Evolutionary conservation across 2,888 invertebrate genomes (phyloP).

Genomic region (Conistra vaccinii): DNA sequence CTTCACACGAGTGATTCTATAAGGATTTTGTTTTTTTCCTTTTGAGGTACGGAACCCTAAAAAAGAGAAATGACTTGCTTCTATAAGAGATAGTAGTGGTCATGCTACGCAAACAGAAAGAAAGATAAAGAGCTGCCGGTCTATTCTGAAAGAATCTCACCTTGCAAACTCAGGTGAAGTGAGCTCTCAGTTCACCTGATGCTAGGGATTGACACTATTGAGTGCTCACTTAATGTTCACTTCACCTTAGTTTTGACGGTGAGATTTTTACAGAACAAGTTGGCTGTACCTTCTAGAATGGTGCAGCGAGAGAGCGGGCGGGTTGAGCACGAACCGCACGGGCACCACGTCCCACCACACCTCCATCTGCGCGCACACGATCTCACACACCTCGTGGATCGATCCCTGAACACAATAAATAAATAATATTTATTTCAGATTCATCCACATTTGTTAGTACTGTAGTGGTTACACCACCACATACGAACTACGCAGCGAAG

Average conservation of each 20-base stretch:
- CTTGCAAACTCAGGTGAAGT: too few relatives aligned
- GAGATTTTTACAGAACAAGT: background rate
- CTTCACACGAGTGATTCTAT: too few relatives aligned
- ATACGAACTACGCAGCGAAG: too few relatives aligned
- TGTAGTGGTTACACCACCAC: too few relatives aligned
- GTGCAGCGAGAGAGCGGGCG: conserved; percentile 70
- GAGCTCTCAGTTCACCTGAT: too few relatives aligned
- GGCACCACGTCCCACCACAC: conserved; percentile 86
- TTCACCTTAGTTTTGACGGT: background rate
- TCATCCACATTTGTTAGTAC: too few relatives aligned
- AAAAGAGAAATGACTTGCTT: background rate
- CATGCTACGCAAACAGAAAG: background rate
- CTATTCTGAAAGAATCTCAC: background rate
- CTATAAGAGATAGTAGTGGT: background rate
- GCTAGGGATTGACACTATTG: background rate
- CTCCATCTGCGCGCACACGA: conserved; percentile 80
- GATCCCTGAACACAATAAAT: conserved; percentile 65
- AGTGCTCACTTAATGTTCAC: too few relatives aligned
- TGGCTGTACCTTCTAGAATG: conserved; percentile 78
- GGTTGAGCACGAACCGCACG: conserved; percentile 77
- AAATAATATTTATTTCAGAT: too few relatives aligned
- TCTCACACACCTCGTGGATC: conserved; percentile 75
- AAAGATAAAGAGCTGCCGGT: too few relatives aligned
- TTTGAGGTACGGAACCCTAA: too few relatives aligned
- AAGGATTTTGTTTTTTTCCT: too few relatives aligned